Conservation (phyloP, 2,888 invertebrate genomes). For the Drosophila limbata region DNA sequence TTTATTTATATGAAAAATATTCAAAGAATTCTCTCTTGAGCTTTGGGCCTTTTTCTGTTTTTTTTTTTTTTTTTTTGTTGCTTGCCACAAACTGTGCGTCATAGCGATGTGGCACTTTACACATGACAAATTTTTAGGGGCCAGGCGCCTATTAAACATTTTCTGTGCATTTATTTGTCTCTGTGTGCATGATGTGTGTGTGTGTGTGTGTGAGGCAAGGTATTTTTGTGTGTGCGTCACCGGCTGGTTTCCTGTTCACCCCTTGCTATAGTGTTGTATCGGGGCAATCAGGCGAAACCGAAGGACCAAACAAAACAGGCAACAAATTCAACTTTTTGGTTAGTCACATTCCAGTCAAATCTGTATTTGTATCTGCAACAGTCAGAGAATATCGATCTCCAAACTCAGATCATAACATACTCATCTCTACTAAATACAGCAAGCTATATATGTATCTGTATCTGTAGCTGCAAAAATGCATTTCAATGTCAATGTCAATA, state of each 20-base stretch:
- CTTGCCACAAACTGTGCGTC: conserved; percentile 34
- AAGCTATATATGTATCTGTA: neutral
- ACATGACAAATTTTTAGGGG: conserved; percentile 23
- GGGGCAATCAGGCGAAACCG: conserved; percentile 33
- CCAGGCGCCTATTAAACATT: conserved; percentile 23
- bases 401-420: neutral
- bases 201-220: conserved; percentile 10
- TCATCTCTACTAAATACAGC: neutral
- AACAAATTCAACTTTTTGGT: conserved; percentile 23
- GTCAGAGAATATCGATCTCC: neutral
- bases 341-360: conserved; percentile 28
- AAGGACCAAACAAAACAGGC: conserved; percentile 32
- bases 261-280: neutral
- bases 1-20: neutral
- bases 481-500: conserved; percentile 63
- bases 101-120: conserved; percentile 28
- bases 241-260: conserved; percentile 32
- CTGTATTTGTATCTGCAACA: conserved; percentile 5
- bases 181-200: conserved; percentile 5
- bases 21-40: neutral
- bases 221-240: conserved; percentile 36
- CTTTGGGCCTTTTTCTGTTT: conserved; percentile 3
- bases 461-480: conserved; percentile 35
- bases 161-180: conserved; percentile 4
- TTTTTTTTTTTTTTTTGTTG: neutral